A percentile compares a stretch with the other conserved stretches of the same genome.
These are phyloP conservation scores for Hermatobates lingyangjiaoensis DNA, from an alignment of 1,140 invertebrate species.

Conservation along the genomic window DNA sequence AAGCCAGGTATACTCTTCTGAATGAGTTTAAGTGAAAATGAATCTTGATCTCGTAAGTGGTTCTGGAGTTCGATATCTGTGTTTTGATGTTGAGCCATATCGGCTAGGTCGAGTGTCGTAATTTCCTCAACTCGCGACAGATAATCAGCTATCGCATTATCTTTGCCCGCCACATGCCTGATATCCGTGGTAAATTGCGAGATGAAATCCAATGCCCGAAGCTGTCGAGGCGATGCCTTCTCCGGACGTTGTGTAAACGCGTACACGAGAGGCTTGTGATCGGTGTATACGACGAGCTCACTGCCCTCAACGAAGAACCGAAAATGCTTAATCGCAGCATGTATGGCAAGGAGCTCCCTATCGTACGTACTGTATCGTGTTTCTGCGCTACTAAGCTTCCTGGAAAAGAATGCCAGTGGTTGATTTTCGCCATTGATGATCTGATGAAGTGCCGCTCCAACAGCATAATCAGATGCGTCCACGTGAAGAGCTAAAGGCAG, in stretches of 20 bases:
- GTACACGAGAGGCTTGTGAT: slow-evolving; percentile 24
- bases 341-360: slow-evolving; percentile 19
- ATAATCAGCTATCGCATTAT: slow-evolving; percentile 20
- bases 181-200: slow-evolving; percentile 24
- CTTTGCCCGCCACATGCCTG: slow-evolving; percentile 18
- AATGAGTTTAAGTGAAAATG: not conserved
- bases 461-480: slow-evolving; percentile 19
- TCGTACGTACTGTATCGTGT: slow-evolving; percentile 19
- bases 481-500: slow-evolving; percentile 12
- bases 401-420: slow-evolving; percentile 19
- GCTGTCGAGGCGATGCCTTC: slow-evolving; percentile 19
- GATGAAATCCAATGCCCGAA: slow-evolving; percentile 22
- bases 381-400: slow-evolving; percentile 13
- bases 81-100: not conserved
- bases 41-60: not conserved
- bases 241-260: slow-evolving; percentile 20
- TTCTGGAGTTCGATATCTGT: not conserved
- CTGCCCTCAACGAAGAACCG: slow-evolving; percentile 23
- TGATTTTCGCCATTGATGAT: not conserved
- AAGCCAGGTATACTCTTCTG: too few relatives aligned
- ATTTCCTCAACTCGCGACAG: slow-evolving; percentile 12
- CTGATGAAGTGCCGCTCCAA: slow-evolving; percentile 13
- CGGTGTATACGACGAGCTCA: slow-evolving; percentile 22
- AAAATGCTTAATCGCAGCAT: slow-evolving; percentile 20
- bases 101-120: not conserved